Evolutionary conservation across 2,797 vertebrate genomes (phyloP).

Genomic region (Austrolebias charrua): DNA sequence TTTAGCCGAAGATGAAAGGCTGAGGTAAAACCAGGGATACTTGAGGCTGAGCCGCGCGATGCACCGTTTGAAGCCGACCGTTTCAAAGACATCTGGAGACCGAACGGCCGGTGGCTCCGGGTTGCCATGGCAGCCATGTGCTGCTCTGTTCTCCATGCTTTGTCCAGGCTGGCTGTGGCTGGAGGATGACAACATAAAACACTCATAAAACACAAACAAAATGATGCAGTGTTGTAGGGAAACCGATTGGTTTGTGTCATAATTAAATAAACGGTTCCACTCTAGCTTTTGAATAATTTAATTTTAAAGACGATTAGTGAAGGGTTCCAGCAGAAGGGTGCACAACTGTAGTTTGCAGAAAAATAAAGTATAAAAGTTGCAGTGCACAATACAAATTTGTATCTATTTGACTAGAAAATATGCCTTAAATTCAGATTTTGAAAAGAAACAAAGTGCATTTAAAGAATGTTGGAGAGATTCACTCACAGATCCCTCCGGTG

Average conservation of each 20-base stretch:
- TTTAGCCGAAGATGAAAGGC: slow-evolving; percentile 69
- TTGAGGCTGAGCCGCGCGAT: slow-evolving; percentile 62
- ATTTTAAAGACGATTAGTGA: neutral
- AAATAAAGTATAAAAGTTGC: too few species aligned
- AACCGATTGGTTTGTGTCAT: slow-evolving; percentile 15
- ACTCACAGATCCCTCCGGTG: neutral
- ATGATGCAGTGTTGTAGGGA: slow-evolving; percentile 11
- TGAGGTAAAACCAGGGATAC: slow-evolving; percentile 59
- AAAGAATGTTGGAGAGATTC: neutral
- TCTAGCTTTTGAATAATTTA: neutral
- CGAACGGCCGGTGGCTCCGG: slow-evolving; percentile 53
- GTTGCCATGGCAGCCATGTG: slow-evolving; percentile 71
- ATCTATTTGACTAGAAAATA: neutral
- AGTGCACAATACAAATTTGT: neutral
- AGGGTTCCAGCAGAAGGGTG: neutral
- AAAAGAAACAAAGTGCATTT: neutral
- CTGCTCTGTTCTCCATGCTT: slow-evolving; percentile 41
- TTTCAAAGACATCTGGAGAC: slow-evolving; percentile 76
- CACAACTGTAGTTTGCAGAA: neutral
- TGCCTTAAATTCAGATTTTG: too few species aligned
- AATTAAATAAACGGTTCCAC: neutral
- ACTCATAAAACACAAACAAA: slow-evolving; percentile 11
- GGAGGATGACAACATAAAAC: slow-evolving; percentile 35
- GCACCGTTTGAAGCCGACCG: slow-evolving; percentile 71
- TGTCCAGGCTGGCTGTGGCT: slow-evolving; percentile 33